Evolutionary conservation across 2,888 invertebrate species (phyloP), one percentile per base, ranked within the genome.

Genomic region (Dicyrtomina minuta): DNA sequence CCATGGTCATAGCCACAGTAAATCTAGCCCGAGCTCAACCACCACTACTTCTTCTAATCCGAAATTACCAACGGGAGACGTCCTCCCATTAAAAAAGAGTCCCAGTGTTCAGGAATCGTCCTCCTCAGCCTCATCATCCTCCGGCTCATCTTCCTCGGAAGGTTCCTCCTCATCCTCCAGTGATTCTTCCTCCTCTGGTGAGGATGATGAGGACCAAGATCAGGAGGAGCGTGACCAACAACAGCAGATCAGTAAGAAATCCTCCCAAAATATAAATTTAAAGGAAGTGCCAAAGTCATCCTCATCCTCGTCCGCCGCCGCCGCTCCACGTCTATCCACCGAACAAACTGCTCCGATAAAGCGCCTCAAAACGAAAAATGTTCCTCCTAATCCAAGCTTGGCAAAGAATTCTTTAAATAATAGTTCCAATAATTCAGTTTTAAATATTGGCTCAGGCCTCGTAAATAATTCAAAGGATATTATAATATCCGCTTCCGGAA

Each of bases 361-460:
- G 43, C 66, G 72, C n/a, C 41, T 75, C 12, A 77, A 77, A 66
- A 75, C 75, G 1, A 78, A 78, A 70, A 76, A 78, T 70, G 78
- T 78, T 58, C 78, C 76, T 26, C 65, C 74, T 10, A 75, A 78
- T 68, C 76, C 75, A 4, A 73, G 56, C 71, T 60, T 72, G 68
- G 15, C 72, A 72, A 68, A 70, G 71, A 68, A 53, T 51, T 58
- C 33, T 44, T 44, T 46, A 33, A 12, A 43, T 8, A 51, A 26
- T 53, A 24, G 1, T 53, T 22, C 17, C 8, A 53, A 20, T 24
- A 53, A 24, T 53, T 24, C 17, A 24, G 26, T 24, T 53, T 10
- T 49, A 22, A 49, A n/a, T 41, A 41, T 3, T 20, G 22, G 22
- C 22, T 24, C 51, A 20, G 15, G 26, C 6, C 12, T 66, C 15